Percentiles rank a stretch among this genome's conserved stretches.
Evolutionary conservation across 2,113 vertebrate genomes (phyloP).

Genomic region (Octodon degus): DNA sequence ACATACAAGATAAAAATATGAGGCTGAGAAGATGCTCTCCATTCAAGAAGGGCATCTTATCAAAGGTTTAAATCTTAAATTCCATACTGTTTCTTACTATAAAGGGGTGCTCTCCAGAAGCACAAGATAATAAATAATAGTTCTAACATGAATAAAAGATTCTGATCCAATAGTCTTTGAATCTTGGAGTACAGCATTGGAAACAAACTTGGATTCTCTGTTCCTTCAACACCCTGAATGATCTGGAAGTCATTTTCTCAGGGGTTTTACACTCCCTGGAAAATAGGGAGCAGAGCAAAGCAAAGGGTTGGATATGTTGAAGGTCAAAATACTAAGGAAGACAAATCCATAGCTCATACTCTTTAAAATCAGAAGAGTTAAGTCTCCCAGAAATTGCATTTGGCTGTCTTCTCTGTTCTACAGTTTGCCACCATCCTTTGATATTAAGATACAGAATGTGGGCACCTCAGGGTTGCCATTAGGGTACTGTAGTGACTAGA

Average conservation of each 20-base stretch:
- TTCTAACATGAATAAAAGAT: not conserved
- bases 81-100: not conserved
- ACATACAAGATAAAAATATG: not conserved
- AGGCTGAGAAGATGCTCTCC: not conserved
- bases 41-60: not conserved
- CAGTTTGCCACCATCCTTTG: not conserved
- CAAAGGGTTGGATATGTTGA: not conserved
- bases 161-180: not conserved
- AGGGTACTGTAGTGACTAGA: not conserved
- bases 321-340: not conserved
- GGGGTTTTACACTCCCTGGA: not conserved
- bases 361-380: not conserved
- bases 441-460: not conserved
- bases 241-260: slow-evolving; percentile 25
- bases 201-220: not conserved
- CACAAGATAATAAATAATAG: not conserved
- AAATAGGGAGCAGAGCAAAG: not conserved
- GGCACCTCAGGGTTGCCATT: not conserved
- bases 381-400: not conserved
- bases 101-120: not conserved
- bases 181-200: not conserved
- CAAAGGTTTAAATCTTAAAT: not conserved
- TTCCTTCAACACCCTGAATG: not conserved
- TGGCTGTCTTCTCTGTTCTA: slow-evolving; percentile 15
- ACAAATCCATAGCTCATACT: not conserved